A percentile compares a stretch with the other conserved stretches of the same genome.
Conservation (phyloP, 1,140 invertebrate species). For the Drosophila nannoptera region DNA sequence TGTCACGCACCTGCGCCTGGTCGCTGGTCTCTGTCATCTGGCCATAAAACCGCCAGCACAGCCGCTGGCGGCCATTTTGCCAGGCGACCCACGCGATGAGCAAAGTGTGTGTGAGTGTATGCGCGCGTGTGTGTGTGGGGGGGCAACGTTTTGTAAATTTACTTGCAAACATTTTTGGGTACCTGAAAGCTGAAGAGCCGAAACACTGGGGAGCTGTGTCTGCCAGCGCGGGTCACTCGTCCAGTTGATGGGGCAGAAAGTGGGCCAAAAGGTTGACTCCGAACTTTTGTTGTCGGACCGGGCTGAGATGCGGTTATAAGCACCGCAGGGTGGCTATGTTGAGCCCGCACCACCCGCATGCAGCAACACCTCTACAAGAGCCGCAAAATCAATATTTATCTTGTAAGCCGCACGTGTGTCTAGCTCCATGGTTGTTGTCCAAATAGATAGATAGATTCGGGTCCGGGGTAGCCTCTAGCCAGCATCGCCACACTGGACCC, state of each 20-base stretch:
- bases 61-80: conserved; percentile 24
- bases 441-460: neutral
- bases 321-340: conserved; percentile 37
- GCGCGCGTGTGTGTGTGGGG: neutral
- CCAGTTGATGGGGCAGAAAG: conserved; percentile 6
- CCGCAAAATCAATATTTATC: conserved; percentile 73
- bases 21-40: conserved; percentile 28
- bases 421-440: conserved; percentile 30
- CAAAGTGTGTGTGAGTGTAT: neutral
- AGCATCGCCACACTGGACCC: neutral
- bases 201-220: neutral
- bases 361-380: conserved; percentile 39
- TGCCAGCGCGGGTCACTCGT: neutral
- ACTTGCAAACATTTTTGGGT: conserved; percentile 21
- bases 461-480: neutral
- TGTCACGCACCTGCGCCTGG: conserved; percentile 50
- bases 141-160: conserved; percentile 36
- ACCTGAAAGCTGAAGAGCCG: conserved; percentile 2
- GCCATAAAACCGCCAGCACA: conserved; percentile 46
- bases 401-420: conserved; percentile 74
- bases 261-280: conserved; percentile 26
- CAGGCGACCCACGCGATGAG: neutral
- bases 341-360: conserved; percentile 30
- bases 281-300: conserved; percentile 37
- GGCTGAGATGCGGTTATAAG: conserved; percentile 49